Conservation (phyloP, 2,113 vertebrate genomes). For the Poecile atricapillus region DNA sequence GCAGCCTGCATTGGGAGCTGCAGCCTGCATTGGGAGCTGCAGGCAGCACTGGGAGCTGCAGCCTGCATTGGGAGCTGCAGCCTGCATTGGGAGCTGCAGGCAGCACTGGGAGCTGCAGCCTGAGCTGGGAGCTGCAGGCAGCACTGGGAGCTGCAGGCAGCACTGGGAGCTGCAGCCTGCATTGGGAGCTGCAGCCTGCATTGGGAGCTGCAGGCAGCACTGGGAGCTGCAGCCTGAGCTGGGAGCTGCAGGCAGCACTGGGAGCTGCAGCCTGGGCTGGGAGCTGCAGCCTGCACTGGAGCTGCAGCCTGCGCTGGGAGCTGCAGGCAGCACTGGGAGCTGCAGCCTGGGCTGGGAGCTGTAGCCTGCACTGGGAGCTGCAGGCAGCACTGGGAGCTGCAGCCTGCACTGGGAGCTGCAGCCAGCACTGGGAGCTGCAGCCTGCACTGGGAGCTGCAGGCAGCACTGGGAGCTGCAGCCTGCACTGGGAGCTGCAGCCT, state of each 20-base stretch:
- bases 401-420: background rate
- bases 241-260: background rate
- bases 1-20: background rate
- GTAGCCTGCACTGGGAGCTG: background rate
- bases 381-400: background rate
- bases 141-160: background rate
- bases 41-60: background rate
- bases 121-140: background rate
- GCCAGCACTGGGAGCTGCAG: too few species aligned
- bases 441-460: background rate
- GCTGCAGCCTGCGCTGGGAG: too few species aligned
- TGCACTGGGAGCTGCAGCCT: too few species aligned
- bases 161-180: background rate
- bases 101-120: too few species aligned
- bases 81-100: background rate
- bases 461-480: background rate
- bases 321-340: background rate
- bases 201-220: background rate
- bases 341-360: too few species aligned
- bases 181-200: too few species aligned
- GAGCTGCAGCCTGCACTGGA: too few species aligned
- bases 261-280: background rate
- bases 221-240: too few species aligned
- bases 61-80: too few species aligned
- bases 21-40: background rate